These are phyloP conservation scores for Romanomermis culicivorax DNA, from an alignment of 2,888 invertebrate genomes.

Conservation along the genomic window DNA sequence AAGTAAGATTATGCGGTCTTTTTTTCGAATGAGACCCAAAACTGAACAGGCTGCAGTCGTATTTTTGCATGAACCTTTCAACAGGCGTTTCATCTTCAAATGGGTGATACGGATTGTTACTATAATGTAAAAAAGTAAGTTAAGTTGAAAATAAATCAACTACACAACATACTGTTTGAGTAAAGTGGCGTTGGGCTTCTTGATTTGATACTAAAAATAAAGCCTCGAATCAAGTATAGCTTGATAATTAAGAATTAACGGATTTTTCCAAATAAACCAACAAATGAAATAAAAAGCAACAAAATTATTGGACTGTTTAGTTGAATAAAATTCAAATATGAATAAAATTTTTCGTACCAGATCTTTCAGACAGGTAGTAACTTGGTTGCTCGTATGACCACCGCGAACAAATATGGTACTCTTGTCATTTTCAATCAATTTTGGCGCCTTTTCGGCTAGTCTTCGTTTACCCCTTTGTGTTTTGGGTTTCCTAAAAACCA, in stretches of 20 bases:
- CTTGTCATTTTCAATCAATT: slow-evolving; percentile 67
- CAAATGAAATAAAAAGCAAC: no score
- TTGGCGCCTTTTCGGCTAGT: slow-evolving; percentile 56
- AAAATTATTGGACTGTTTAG: no score
- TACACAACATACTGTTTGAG: slow-evolving; percentile 18
- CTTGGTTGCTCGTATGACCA: slow-evolving; percentile 42
- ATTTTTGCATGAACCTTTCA: slow-evolving; percentile 47
- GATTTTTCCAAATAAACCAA: no score
- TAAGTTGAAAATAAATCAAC: slow-evolving; percentile 3
- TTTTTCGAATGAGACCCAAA: slow-evolving; percentile 84
- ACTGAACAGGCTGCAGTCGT: slow-evolving; percentile 68
- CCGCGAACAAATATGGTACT: slow-evolving; percentile 63
- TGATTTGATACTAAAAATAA: slow-evolving; percentile 44
- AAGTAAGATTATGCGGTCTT: slow-evolving; percentile 65
- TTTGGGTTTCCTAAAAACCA: slow-evolving; percentile 50
- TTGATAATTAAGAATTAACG: no score
- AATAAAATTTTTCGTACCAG: slow-evolving; percentile 37
- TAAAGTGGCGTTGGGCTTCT: slow-evolving; percentile 59
- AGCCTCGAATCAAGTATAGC: slow-evolving; percentile 4
- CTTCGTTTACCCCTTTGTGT: slow-evolving; percentile 68
- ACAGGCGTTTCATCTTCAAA: slow-evolving; percentile 72
- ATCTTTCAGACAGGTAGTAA: slow-evolving; percentile 55
- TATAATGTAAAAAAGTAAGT: slow-evolving; percentile 6
- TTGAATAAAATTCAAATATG: slow-evolving; percentile 2
- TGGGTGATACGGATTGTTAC: slow-evolving; percentile 68